Base-by-base conservation (phyloP, 2,113 vertebrate species). In the Symphodus melops region DNA sequence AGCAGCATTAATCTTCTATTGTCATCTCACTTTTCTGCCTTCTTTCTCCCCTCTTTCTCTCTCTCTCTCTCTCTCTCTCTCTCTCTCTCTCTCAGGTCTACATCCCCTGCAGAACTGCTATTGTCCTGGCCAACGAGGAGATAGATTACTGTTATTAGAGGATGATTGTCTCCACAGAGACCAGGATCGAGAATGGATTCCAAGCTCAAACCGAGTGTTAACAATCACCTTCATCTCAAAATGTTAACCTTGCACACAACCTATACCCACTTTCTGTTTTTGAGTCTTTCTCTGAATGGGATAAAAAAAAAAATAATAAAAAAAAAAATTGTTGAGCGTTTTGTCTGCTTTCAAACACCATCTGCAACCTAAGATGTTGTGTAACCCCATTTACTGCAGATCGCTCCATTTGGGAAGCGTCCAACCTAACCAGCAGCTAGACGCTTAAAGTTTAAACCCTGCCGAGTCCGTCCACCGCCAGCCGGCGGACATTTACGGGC, bases 41-140 rank as follows among this genome's bases (percentile, higher is more conserved):
- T n/a, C 66, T 79, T 49, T 84, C 64, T 73, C 58, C 9, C 48
- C 55, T 36, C 25, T 75, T 49, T 72, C 14, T 66, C 42, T 63
- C 20, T 61, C n/a, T 84, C 46, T 54, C 48, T 17, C 48, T 63
- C 20, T 61, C n/a, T 84, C 46, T 54, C 48, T 17, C 48, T 69
- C 65, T 75, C 20, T 79, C 49, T 77, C 57, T 64, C 61, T 80
- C 72, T 67, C 88, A 95, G 94, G 93, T 95, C 83, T 95, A 95
- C 92, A 91, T 95, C 87, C 94, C 94, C 85, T 94, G 93, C 93
- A 94, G 94, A 91, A 94, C 92, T 42, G 93, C 94, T 62, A 82
- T 95, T 83, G 91, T 95, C 82, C 89, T 95, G 89, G 93, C 92
- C 91, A 94, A 95, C 75, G 93, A 93, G 78, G 93, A 94, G 88